Evolutionary conservation across 2,113 vertebrate species (phyloP).

Genomic region (Burhinus bistriatus): DNA sequence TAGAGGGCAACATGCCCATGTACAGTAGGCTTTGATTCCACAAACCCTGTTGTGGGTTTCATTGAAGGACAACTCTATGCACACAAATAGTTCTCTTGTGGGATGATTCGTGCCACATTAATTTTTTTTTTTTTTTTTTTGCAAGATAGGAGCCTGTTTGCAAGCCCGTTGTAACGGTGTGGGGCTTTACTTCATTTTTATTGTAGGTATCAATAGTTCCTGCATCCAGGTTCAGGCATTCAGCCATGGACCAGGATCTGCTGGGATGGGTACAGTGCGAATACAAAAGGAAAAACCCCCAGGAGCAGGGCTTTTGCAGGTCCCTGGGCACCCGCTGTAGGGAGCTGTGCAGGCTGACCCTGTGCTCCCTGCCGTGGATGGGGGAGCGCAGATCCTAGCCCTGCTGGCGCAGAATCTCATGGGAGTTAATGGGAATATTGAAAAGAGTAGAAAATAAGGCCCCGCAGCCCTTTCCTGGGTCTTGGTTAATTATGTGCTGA

Average conservation of each 20-base stretch:
- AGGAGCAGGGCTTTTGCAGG: neutral
- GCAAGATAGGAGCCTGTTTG: fast-evolving
- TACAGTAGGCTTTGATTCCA: neutral
- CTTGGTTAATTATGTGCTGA: neutral
- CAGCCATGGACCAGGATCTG: neutral
- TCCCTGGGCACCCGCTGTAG: neutral
- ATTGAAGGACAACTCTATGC: neutral
- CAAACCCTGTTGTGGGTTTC: neutral
- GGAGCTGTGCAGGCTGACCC: neutral
- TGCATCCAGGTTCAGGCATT: neutral
- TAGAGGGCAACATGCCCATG: slow-evolving; percentile 57
- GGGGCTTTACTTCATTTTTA: neutral
- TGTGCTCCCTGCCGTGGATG: neutral
- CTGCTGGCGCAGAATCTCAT: neutral
- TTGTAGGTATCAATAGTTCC: fast-evolving
- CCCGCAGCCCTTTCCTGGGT: neutral
- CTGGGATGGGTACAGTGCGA: neutral
- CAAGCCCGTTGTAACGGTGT: neutral
- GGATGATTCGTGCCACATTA: neutral
- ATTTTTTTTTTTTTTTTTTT: neutral
- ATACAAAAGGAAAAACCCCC: neutral
- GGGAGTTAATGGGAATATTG: neutral
- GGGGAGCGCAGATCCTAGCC: neutral
- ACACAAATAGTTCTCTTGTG: neutral
- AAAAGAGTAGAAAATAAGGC: neutral